A percentile compares a stretch with the other conserved stretches of the same genome.
These are phyloP conservation scores for Ptilonorhynchus violaceus DNA, from an alignment of 2,113 vertebrate species.

Conservation along the genomic window DNA sequence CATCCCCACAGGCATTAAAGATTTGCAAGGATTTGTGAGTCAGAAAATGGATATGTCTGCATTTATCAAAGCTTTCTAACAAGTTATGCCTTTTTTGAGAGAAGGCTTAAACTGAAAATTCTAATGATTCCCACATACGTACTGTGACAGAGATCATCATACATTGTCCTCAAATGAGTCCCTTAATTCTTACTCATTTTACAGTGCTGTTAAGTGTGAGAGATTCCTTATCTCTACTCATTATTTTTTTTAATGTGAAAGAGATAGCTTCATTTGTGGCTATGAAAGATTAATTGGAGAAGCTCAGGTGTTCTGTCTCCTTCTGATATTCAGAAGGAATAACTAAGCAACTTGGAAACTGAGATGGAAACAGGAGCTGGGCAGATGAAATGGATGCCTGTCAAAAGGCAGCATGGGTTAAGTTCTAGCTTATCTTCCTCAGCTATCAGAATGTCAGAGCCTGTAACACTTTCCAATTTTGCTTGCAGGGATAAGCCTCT, in stretches of 20 bases:
- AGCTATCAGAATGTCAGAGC: conserved; percentile 70
- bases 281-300: conserved; percentile 89
- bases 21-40: neutral
- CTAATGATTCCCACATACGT: neutral
- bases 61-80: neutral
- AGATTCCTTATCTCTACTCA: conserved; percentile 62
- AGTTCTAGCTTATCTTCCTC: conserved; percentile 69
- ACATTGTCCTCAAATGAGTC: neutral
- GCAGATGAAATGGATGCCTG: conserved; percentile 72
- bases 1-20: neutral
- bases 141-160: neutral
- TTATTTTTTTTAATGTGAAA: conserved; percentile 64
- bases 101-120: neutral
- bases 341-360: conserved; percentile 82
- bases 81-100: neutral
- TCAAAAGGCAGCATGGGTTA: conserved; percentile 66
- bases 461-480: conserved; percentile 69
- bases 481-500: conserved; percentile 72
- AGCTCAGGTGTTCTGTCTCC: conserved; percentile 77
- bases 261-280: conserved; percentile 68
- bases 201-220: neutral
- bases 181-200: neutral
- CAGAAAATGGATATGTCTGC: neutral
- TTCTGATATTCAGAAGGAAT: conserved; percentile 70
- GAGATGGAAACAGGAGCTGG: conserved; percentile 83